Evolutionary conservation across 1,140 invertebrate species (phyloP).

Genomic region (Drosophila biarmipes): DNA sequence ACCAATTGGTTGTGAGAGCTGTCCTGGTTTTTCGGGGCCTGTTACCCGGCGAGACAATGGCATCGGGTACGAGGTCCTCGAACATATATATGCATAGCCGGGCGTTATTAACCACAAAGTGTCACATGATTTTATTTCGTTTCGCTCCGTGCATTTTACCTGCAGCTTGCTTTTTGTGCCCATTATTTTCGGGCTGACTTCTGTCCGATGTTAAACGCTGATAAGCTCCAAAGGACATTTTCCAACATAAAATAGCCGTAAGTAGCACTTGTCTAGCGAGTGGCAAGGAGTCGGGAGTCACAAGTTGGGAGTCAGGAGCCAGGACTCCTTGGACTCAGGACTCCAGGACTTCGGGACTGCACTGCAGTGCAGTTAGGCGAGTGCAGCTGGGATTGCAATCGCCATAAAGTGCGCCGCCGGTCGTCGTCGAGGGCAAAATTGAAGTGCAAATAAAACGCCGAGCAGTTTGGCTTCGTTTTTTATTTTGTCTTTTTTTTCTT

Average conservation of each 20-base stretch:
- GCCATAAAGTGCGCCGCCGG: constrained; percentile 71
- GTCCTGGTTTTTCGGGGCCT: constrained; percentile 47
- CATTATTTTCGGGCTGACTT: constrained; percentile 73
- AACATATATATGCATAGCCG: constrained; percentile 37
- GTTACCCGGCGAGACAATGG: constrained; percentile 36
- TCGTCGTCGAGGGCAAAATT: constrained; percentile 74
- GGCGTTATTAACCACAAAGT: constrained; percentile 82
- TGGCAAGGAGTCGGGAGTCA: constrained; percentile 17
- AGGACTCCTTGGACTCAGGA: constrained; percentile 38
- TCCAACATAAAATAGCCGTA: constrained; percentile 77
- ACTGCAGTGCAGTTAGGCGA: constrained; percentile 76
- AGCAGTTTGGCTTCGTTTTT: constrained; percentile 46
- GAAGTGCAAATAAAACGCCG: constrained; percentile 79
- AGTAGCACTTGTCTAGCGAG: constrained; percentile 74
- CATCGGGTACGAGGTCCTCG: neutral
- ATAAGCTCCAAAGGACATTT: constrained; percentile 78
- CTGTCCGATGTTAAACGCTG: constrained; percentile 68
- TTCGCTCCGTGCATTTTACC: constrained; percentile 61
- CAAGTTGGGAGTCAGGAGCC: constrained; percentile 15
- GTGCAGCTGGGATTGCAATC: constrained; percentile 78
- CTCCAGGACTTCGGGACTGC: constrained; percentile 36
- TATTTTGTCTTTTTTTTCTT: constrained; percentile 35
- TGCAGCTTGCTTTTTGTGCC: constrained; percentile 64
- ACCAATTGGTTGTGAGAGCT: constrained; percentile 46
- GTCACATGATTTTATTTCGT: constrained; percentile 81